Conservation (phyloP, 2,113 vertebrate genomes). For the Aix galericulata region DNA sequence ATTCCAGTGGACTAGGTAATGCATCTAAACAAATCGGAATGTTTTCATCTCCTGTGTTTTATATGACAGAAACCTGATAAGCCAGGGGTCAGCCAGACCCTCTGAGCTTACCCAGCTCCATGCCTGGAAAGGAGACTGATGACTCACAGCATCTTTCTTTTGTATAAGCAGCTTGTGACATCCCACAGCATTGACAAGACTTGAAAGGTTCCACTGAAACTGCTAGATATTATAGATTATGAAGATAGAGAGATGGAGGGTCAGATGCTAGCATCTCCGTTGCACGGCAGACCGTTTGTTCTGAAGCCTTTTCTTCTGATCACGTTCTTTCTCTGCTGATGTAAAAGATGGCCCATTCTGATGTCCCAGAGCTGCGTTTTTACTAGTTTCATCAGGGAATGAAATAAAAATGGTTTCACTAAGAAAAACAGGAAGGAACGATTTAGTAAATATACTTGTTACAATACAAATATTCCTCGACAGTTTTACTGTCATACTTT, state of each 20-base stretch:
- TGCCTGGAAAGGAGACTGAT: neutral
- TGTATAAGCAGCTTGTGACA: neutral
- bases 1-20: neutral
- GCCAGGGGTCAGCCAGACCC: neutral
- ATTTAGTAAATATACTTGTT: neutral
- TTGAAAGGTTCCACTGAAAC: constrained; percentile 17
- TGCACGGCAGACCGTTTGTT: neutral
- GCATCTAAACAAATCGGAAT: neutral
- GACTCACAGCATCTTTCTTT: neutral
- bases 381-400: neutral
- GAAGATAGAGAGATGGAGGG: neutral
- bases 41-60: neutral
- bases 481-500: neutral
- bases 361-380: neutral
- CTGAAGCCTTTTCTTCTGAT: neutral
- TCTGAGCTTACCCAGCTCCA: neutral
- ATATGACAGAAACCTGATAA: neutral
- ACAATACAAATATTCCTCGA: neutral
- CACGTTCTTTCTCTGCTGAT: neutral
- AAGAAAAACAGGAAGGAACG: neutral
- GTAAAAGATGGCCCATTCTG: neutral
- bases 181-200: neutral
- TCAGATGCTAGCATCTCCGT: neutral
- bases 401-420: neutral
- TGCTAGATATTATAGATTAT: neutral